Conservation (phyloP, 1,140 invertebrate genomes). For the Sinella curviseta region DNA sequence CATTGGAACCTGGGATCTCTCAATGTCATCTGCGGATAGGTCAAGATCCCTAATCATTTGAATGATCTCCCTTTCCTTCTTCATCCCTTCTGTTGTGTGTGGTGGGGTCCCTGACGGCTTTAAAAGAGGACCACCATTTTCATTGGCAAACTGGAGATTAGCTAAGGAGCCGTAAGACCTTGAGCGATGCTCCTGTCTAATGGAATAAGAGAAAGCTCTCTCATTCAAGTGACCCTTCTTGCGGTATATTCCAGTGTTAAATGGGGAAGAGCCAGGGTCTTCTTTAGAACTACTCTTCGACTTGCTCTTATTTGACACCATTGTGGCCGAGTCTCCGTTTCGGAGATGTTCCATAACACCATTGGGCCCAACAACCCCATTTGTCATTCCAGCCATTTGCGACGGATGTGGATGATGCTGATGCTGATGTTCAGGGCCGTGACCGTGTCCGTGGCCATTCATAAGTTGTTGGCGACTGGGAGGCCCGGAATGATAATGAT, state of each 20-base stretch:
- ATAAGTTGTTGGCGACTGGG: background rate
- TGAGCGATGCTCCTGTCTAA: constrained; percentile 86
- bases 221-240: constrained; percentile 91
- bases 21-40: constrained; percentile 73
- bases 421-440: background rate
- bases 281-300: constrained; percentile 49
- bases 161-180: constrained; percentile 85
- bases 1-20: constrained; percentile 56
- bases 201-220: constrained; percentile 89
- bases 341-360: background rate
- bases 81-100: constrained; percentile 66
- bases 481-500: constrained; percentile 44
- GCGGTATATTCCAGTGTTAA: constrained; percentile 81
- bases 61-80: constrained; percentile 86
- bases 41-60: constrained; percentile 85
- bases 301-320: constrained; percentile 49
- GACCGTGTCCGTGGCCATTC: background rate
- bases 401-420: background rate
- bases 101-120: constrained; percentile 48
- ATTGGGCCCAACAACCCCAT: constrained; percentile 37
- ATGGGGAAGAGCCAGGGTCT: constrained; percentile 62
- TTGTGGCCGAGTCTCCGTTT: constrained; percentile 44
- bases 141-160: constrained; percentile 75
- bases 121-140: constrained; percentile 37
- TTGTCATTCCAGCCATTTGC: background rate